A percentile compares a stretch with the other conserved stretches of the same genome.
phyloP scores from a whole-genome alignment of 2,113 vertebrate species.

The Phasianus colchicus region DNA sequence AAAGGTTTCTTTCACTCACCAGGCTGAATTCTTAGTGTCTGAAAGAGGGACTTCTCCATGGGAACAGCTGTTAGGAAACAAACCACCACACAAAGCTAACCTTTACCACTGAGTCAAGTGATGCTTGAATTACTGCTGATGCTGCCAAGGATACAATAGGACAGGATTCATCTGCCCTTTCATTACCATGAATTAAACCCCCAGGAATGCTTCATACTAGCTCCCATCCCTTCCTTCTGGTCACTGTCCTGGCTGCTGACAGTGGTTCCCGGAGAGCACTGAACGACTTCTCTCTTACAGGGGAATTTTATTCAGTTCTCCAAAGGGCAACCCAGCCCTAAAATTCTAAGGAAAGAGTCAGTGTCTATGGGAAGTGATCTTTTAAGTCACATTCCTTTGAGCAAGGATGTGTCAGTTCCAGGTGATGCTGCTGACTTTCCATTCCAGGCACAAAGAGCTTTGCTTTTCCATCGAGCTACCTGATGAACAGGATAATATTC shows the following conservation, averaged over 20 bases:
- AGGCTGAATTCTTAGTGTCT: slow-evolving; percentile 53
- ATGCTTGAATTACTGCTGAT: slow-evolving; percentile 66
- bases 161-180: slow-evolving; percentile 48
- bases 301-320: slow-evolving; percentile 12
- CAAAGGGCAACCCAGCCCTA: background rate
- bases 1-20: slow-evolving; percentile 21
- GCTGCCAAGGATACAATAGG: slow-evolving; percentile 46
- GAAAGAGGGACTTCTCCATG: slow-evolving; percentile 74
- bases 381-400: background rate
- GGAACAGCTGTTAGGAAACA: slow-evolving; percentile 74
- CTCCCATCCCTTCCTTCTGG: background rate
- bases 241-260: background rate
- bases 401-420: background rate
- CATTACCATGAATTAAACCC: background rate
- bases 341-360: background rate
- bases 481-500: background rate
- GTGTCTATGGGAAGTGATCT: background rate
- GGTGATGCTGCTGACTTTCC: background rate
- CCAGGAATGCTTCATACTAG: background rate
- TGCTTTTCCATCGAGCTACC: background rate
- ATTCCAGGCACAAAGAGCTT: background rate
- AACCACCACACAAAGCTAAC: slow-evolving; percentile 67
- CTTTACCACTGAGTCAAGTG: slow-evolving; percentile 68
- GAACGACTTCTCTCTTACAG: slow-evolving; percentile 5
- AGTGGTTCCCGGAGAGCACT: background rate